Evolutionary conservation across 1,140 invertebrate species (phyloP).

Genomic region (Heliothis subflexa): DNA sequence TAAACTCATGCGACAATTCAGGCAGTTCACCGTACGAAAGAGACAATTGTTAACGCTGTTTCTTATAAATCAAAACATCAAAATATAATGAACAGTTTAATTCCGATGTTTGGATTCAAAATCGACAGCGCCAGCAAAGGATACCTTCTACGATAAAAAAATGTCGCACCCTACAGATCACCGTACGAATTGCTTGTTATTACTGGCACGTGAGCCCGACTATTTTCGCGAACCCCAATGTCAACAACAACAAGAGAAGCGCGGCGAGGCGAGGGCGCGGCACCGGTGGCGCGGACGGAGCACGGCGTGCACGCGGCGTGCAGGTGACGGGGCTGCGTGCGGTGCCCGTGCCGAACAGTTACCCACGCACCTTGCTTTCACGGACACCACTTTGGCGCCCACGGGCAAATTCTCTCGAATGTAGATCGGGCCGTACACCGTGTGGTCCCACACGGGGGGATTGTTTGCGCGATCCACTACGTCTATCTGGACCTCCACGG

Average conservation of each 20-base stretch:
- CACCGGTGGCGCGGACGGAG: neutral
- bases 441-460: slow-evolving; percentile 98
- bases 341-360: slow-evolving; percentile 86
- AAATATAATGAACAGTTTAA: neutral
- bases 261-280: neutral
- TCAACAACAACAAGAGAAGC: neutral
- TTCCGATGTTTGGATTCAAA: slow-evolving; percentile 8
- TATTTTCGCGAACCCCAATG: neutral
- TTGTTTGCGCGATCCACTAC: slow-evolving; percentile 99
- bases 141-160: neutral
- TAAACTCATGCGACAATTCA: slow-evolving; percentile 5
- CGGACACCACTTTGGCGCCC: slow-evolving; percentile 97
- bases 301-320: slow-evolving; percentile 69
- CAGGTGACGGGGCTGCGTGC: slow-evolving; percentile 87
- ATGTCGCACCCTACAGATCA: neutral
- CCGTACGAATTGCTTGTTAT: neutral
- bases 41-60: neutral
- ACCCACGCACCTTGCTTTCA: slow-evolving; percentile 96
- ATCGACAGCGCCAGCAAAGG: neutral
- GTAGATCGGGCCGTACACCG: slow-evolving; percentile 97
- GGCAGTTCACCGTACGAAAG: neutral
- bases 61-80: slow-evolving; percentile 10
- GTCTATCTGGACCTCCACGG: slow-evolving; percentile 98
- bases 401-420: slow-evolving; percentile 98
- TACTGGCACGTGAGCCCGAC: neutral